These are phyloP conservation scores for Cheilosia variabilis DNA, from an alignment of 2,888 invertebrate genomes.

Conservation along the genomic window DNA sequence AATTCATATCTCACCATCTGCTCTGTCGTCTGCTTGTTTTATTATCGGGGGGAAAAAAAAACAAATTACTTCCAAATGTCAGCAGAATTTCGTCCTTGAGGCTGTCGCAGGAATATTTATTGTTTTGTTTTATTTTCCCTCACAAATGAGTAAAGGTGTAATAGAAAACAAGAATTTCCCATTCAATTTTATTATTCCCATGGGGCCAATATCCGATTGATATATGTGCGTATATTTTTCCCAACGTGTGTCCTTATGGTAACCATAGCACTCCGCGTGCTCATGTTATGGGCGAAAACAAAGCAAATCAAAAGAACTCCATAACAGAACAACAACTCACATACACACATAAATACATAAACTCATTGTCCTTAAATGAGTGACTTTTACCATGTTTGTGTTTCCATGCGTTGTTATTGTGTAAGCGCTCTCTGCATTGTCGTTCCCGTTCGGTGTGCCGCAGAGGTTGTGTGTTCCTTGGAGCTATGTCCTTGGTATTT, in stretches of 20 bases:
- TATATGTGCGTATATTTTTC: conserved; percentile 10
- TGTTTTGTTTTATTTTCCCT: background rate
- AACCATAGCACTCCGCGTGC: conserved; percentile 23
- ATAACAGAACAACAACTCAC: conserved; percentile 14
- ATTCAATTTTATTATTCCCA: conserved; percentile 57
- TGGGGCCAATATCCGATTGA: conserved; percentile 46
- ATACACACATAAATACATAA: background rate
- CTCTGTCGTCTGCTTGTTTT: no score
- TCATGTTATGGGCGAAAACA: background rate
- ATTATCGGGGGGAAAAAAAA: background rate
- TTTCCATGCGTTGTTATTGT: conserved; percentile 2
- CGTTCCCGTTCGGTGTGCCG: background rate
- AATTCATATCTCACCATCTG: background rate
- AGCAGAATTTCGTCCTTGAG: background rate
- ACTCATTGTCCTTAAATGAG: conserved; percentile 44
- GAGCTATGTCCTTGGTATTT: conserved; percentile 30
- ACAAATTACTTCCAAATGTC: background rate
- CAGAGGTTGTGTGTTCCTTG: conserved; percentile 10
- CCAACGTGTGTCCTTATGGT: conserved; percentile 7
- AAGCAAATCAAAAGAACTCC: background rate
- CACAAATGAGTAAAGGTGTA: conserved; percentile 4
- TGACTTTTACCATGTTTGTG: conserved; percentile 23
- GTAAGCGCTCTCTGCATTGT: background rate
- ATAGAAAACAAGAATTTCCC: conserved; percentile 48
- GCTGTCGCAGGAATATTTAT: background rate